phyloP scores from a whole-genome alignment of 2,797 vertebrate genomes.

The Rhodeus uyekii region DNA sequence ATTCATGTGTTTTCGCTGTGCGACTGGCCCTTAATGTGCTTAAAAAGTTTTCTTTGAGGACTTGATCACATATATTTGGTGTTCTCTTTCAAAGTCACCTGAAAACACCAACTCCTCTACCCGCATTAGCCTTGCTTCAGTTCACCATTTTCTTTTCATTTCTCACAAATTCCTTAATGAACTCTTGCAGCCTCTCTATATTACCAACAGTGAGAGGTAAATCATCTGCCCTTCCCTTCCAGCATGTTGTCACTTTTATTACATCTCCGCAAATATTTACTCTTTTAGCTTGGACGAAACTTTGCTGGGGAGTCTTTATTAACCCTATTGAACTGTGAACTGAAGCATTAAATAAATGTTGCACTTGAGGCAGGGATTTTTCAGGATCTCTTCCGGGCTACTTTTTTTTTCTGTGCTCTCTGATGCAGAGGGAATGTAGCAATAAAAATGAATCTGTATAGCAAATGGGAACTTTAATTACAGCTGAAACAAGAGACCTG shows the following conservation, averaged over 20 bases:
- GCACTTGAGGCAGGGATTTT: conserved; percentile 56
- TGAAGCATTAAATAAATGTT: conserved; percentile 63
- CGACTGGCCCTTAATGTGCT: too few relatives aligned
- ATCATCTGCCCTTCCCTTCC: conserved; percentile 40
- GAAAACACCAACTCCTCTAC: not conserved
- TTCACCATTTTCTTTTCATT: conserved; percentile 32
- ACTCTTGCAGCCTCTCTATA: conserved; percentile 22
- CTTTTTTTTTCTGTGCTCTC: not conserved
- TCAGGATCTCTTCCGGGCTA: conserved; percentile 26
- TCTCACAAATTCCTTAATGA: conserved; percentile 43
- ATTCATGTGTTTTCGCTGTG: too few relatives aligned
- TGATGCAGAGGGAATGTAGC: conserved; percentile 34
- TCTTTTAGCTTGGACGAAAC: conserved; percentile 51
- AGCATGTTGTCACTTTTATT: conserved; percentile 58
- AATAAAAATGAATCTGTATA: conserved; percentile 51
- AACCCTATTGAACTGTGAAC: conserved; percentile 57
- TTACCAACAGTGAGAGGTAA: conserved; percentile 32
- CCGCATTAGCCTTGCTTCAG: conserved; percentile 16
- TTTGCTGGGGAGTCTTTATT: conserved; percentile 49
- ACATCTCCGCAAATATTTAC: conserved; percentile 56
- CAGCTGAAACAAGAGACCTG: conserved; percentile 27
- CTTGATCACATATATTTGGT: not conserved
- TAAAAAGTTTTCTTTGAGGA: conserved; percentile 13
- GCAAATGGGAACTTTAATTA: conserved; percentile 50
- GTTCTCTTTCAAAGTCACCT: conserved; percentile 34